Evolutionary conservation across 1,140 invertebrate genomes (phyloP).

Genomic region (Drosophila ambigua): DNA sequence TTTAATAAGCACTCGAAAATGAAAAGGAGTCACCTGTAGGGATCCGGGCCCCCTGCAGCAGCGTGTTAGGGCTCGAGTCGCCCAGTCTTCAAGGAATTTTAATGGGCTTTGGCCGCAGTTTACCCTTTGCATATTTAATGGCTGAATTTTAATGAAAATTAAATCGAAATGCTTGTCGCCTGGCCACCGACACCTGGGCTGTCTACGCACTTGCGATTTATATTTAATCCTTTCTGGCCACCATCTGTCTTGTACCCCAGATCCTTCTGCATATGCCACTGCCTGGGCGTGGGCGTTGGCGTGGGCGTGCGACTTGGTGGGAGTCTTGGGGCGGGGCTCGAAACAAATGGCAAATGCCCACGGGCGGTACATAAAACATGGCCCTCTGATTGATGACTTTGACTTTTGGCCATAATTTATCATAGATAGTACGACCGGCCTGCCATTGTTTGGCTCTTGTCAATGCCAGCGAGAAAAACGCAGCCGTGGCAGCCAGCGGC

Average conservation of each 20-base stretch:
- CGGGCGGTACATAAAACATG: constrained; percentile 76
- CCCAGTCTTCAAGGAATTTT: constrained; percentile 71
- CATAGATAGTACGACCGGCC: constrained; percentile 65
- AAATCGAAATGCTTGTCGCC: constrained; percentile 75
- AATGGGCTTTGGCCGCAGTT: constrained; percentile 76
- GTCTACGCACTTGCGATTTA: constrained; percentile 66
- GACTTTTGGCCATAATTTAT: constrained; percentile 81
- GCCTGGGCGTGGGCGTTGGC: constrained; percentile 4
- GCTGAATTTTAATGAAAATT: constrained; percentile 81
- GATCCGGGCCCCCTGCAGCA: constrained; percentile 2
- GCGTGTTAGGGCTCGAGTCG: constrained; percentile 37
- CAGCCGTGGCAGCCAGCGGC: constrained; percentile 42
- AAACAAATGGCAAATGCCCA: constrained; percentile 66
- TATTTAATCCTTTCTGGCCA: constrained; percentile 65
- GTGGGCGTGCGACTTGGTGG: neutral
- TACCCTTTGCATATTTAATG: constrained; percentile 81
- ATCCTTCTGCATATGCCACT: constrained; percentile 30
- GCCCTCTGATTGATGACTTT: constrained; percentile 76
- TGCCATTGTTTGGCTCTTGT: constrained; percentile 54
- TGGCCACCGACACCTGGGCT: constrained; percentile 60
- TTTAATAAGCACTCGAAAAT: constrained; percentile 82
- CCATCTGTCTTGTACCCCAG: constrained; percentile 11
- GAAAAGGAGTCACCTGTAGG: constrained; percentile 67
- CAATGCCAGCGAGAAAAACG: constrained; percentile 52
- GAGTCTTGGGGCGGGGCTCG: constrained; percentile 3